Percentiles rank a stretch among this genome's conserved stretches.
Evolutionary conservation across 1,140 invertebrate genomes (phyloP).

Genomic region (Meloidogyne exigua): DNA sequence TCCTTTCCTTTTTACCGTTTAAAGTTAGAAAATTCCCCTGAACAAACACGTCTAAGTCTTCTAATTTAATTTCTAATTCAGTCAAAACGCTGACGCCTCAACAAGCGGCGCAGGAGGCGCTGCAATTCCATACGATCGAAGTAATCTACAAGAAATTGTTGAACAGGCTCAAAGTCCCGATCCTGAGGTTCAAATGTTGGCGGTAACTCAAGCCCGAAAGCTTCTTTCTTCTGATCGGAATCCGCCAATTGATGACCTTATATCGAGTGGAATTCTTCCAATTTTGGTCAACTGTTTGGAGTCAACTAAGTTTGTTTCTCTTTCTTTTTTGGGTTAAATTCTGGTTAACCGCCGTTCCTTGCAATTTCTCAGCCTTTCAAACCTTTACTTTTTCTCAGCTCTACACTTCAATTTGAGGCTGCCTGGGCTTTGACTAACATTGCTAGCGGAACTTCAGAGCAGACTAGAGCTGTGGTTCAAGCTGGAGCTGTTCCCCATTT

Average conservation of each 20-base stretch:
- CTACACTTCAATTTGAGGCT: conserved; percentile 92
- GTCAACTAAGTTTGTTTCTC: conserved; percentile 73
- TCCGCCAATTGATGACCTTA: conserved; percentile 96
- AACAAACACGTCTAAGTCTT: too few relatives aligned
- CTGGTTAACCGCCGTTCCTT: too few relatives aligned
- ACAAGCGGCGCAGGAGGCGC: conserved; percentile 18
- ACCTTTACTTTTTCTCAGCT: conserved; percentile 68
- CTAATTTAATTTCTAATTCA: too few relatives aligned
- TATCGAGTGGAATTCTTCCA: conserved; percentile 86
- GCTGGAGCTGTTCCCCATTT: conserved; percentile 92
- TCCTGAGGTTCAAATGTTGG: conserved; percentile 54
- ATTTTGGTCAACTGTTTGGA: conserved; percentile 85
- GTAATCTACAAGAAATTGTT: conserved; percentile 50
- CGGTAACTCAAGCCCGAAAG: conserved; percentile 71
- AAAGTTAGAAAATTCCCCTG: too few relatives aligned
- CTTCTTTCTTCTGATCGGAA: conserved; percentile 92
- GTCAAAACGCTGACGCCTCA: conserved; percentile 38
- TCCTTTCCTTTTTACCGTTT: too few relatives aligned
- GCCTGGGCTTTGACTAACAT: conserved; percentile 99
- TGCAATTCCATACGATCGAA: conserved; percentile 27
- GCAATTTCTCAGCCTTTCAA: conserved; percentile 41
- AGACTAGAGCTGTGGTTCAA: conserved; percentile 90
- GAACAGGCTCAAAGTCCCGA: conserved; percentile 51
- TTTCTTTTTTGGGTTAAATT: too few relatives aligned
- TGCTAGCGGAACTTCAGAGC: conserved; percentile 89